Evolutionary conservation across 2,888 invertebrate genomes (phyloP).

Genomic region (Criorhina ranunculi): DNA sequence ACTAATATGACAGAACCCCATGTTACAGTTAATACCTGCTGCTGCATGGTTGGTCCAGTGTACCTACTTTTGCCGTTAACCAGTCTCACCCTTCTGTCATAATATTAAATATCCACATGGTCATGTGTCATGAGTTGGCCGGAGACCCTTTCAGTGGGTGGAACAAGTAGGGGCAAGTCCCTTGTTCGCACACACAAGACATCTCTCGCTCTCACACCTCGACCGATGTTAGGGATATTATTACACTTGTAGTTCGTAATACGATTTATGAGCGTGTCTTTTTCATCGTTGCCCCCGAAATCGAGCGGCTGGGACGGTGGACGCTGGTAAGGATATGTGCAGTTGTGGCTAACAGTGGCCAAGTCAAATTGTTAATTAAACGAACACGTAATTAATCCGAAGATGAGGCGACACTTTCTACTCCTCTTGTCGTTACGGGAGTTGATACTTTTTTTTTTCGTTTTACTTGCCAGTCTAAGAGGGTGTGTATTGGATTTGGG

Average conservation of each 20-base stretch:
- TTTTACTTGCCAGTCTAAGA: neutral
- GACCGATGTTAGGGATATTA: conserved; percentile 35
- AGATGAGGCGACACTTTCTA: conserved; percentile 68
- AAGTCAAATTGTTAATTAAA: conserved; percentile 78
- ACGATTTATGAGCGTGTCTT: conserved; percentile 58
- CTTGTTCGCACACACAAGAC: neutral
- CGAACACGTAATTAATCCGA: conserved; percentile 78
- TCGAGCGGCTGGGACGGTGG: neutral
- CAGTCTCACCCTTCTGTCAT: conserved; percentile 27
- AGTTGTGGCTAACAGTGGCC: conserved; percentile 43
- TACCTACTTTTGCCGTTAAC: conserved; percentile 19
- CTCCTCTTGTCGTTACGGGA: neutral
- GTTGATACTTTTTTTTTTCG: conserved; percentile 3
- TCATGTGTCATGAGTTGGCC: conserved; percentile 57
- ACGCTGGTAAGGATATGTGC: conserved; percentile 19
- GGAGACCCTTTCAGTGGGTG: conserved; percentile 1
- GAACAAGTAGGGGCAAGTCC: conserved; percentile 1
- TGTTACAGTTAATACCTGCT: conserved; percentile 45
- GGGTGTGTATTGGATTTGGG: too few relatives aligned
- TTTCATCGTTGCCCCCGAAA: conserved; percentile 12
- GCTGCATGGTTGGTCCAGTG: conserved; percentile 29
- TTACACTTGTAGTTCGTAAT: conserved; percentile 58
- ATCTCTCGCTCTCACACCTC: conserved; percentile 6
- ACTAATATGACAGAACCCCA: conserved; percentile 56
- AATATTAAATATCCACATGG: conserved; percentile 65